phyloP scores from a whole-genome alignment of 2,888 invertebrate genomes.

The Cerastoderma edule region DNA sequence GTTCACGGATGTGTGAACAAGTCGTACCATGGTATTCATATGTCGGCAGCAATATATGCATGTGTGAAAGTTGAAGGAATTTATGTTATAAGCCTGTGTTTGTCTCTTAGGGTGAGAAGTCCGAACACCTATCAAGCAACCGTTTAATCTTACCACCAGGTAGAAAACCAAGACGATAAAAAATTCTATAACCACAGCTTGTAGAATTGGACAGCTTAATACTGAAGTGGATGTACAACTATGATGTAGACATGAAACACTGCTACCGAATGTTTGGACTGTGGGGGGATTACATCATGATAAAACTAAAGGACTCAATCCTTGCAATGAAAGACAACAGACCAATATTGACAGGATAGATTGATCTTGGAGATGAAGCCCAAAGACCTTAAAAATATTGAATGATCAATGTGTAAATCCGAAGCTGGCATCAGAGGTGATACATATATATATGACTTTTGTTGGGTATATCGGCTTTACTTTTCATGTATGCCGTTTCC shows the following conservation, averaged over 20 bases:
- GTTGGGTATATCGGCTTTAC: slow-evolving; percentile 51
- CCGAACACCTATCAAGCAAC: slow-evolving; percentile 35
- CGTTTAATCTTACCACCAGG: slow-evolving; percentile 16
- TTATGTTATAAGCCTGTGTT: too few species aligned
- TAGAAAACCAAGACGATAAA: neutral
- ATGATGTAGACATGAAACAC: slow-evolving; percentile 25
- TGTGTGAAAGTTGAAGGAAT: slow-evolving; percentile 26
- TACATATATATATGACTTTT: slow-evolving; percentile 46
- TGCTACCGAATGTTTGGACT: slow-evolving; percentile 25
- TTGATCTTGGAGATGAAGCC: slow-evolving; percentile 44
- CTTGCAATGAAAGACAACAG: slow-evolving; percentile 21
- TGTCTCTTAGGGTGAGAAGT: slow-evolving; percentile 29
- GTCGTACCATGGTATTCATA: neutral
- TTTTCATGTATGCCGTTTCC: slow-evolving; percentile 46
- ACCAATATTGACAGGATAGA: slow-evolving; percentile 33
- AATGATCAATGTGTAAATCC: slow-evolving; percentile 24
- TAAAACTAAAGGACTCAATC: slow-evolving; percentile 41
- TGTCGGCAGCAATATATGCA: neutral
- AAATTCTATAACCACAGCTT: slow-evolving; percentile 29
- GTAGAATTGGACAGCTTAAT: slow-evolving; percentile 32
- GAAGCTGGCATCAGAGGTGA: slow-evolving; percentile 35
- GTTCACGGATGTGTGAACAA: too few species aligned
- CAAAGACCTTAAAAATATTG: slow-evolving; percentile 25
- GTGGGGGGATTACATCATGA: slow-evolving; percentile 44
- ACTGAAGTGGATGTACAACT: slow-evolving; percentile 39